Percentiles rank a stretch among this genome's conserved stretches.
These are phyloP conservation scores for Drosophila eugracilis DNA, from an alignment of 1,140 invertebrate genomes.

Conservation along the genomic window DNA sequence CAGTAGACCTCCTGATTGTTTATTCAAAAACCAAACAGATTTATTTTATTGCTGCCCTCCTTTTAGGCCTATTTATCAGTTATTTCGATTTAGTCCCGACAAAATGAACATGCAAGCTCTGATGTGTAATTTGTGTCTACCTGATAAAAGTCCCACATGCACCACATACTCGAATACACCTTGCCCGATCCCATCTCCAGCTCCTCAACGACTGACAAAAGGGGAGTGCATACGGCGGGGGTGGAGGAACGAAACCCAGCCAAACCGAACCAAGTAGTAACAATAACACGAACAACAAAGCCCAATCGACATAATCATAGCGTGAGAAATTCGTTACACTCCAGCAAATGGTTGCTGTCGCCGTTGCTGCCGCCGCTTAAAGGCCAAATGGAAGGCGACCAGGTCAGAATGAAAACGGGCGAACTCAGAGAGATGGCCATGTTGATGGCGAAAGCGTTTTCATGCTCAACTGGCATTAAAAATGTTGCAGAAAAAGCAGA, in stretches of 20 bases:
- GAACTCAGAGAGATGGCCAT: conserved; percentile 13
- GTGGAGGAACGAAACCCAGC: not conserved
- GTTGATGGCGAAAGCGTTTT: conserved; percentile 74
- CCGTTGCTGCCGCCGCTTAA: conserved; percentile 51
- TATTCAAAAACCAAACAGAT: not conserved
- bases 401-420: conserved; percentile 14
- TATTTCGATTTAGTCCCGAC: conserved; percentile 24
- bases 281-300: conserved; percentile 63
- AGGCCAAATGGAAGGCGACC: conserved; percentile 60
- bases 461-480: conserved; percentile 82
- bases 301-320: conserved; percentile 82
- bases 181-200: conserved; percentile 45
- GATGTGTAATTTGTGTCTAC: conserved; percentile 56
- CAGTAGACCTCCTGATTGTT: not conserved
- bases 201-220: conserved; percentile 9
- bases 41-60: conserved; percentile 5
- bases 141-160: conserved; percentile 65
- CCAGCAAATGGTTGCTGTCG: conserved; percentile 70
- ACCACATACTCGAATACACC: conserved; percentile 51
- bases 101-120: conserved; percentile 44
- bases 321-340: conserved; percentile 84
- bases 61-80: not conserved
- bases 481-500: conserved; percentile 69
- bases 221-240: conserved; percentile 24
- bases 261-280: conserved; percentile 55